phyloP scores from a whole-genome alignment of 2,888 invertebrate genomes.

The Atethmia centrago region DNA sequence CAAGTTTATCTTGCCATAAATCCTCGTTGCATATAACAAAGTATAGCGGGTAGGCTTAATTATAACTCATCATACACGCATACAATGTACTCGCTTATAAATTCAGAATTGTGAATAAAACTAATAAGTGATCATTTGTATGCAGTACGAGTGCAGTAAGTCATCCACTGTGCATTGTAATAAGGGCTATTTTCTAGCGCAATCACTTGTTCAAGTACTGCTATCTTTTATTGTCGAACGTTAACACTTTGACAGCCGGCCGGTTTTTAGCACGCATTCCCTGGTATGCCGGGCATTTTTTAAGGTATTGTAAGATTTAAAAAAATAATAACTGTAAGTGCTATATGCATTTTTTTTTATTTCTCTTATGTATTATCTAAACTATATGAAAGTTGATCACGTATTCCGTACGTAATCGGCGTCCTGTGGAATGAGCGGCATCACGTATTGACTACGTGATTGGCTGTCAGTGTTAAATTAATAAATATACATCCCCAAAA shows the following conservation, averaged over 20 bases:
- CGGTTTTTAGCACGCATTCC: too few species aligned
- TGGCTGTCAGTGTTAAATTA: too few species aligned
- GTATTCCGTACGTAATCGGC: too few species aligned
- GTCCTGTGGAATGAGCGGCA: too few species aligned
- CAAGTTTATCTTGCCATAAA: constrained; percentile 20
- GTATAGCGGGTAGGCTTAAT: constrained; percentile 34
- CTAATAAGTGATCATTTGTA: constrained; percentile 49
- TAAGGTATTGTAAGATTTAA: too few species aligned
- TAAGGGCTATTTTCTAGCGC: constrained; percentile 49
- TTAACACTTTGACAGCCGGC: too few species aligned
- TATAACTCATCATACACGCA: constrained; percentile 34
- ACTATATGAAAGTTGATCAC: too few species aligned
- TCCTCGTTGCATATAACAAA: constrained; percentile 23
- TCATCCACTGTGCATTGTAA: constrained; percentile 44
- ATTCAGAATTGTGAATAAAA: constrained; percentile 51
- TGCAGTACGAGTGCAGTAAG: constrained; percentile 37
- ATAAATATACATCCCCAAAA: constrained; percentile 8
- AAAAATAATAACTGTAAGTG: too few species aligned
- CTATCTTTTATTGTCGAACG: constrained; percentile 54
- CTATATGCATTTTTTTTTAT: too few species aligned
- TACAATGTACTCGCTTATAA: constrained; percentile 45
- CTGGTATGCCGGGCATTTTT: too few species aligned
- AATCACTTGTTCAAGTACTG: constrained; percentile 35
- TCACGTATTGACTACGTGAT: too few species aligned
- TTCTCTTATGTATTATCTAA: too few species aligned